Base-by-base conservation (phyloP, 2,113 vertebrate genomes). In the Epinephelus moara region DNA sequence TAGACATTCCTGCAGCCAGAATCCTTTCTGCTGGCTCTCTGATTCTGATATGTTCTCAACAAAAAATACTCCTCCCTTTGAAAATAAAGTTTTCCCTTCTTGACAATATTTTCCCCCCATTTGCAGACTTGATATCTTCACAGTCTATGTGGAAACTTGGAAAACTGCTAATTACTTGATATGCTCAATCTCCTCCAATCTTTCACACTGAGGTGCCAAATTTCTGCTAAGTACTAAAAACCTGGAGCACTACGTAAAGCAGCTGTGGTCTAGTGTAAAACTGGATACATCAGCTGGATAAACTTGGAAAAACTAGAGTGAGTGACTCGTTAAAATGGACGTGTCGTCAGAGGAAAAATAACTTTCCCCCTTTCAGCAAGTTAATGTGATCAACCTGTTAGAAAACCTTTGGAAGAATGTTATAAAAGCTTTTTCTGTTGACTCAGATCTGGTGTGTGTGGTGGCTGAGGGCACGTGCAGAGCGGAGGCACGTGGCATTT, bases 351-450 rank as follows among this genome's bases (percentile, higher is more conserved):
- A 68, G 27, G 71, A 45, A 84, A 57, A 72, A 68, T 9, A 50
- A 25, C 17, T 15, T 59, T 47, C 30, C 17, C 17, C 30, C 21
- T 59, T 27, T n/a, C 23, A 6, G 50, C 25, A 49, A 61, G 40
- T 30, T 55, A 73, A 74, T 64, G 40, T n/a, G 59, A 13, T 87
- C 49, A 78, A 71, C 70, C 56, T 78, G 77, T 80, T 72, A 42
- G 57, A 14, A 19, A 70, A 49, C 12, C 18, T 57, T 33, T 53
- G 42, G n/a, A 33, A 55, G 37, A 45, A 75, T 30, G 40, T 30
- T 50, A 11, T 17, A 21, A 73, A 63, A 59, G 50, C n/a, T 40
- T 59, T 79, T 45, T 67, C 53, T 56, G 63, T 63, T 3, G 37
- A 70, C 45, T 76, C 66, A 67, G 11, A 60, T 74, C 1, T 50